A percentile compares a stretch with the other conserved stretches of the same genome.
phyloP scores from a whole-genome alignment of 2,797 vertebrate species.

The Amblyopsis hoosieri region DNA sequence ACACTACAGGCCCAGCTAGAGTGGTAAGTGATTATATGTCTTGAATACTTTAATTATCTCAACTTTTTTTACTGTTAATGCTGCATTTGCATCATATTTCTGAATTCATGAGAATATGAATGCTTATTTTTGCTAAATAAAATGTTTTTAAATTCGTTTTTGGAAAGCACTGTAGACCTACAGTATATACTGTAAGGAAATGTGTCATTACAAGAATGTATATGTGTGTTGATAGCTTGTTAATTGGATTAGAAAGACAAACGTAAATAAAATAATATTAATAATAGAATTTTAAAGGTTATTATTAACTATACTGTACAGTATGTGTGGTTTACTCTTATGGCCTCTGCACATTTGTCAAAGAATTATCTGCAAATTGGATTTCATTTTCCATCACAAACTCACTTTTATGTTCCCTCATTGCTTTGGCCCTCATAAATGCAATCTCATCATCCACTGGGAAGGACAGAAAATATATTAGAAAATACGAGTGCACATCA shows the following conservation, averaged over 20 bases:
- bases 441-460: slow-evolving; percentile 26
- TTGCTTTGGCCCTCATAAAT: slow-evolving; percentile 29
- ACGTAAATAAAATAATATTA: slow-evolving; percentile 1
- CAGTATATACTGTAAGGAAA: not conserved
- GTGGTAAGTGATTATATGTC: no score
- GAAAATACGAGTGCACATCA: slow-evolving; percentile 28
- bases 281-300: not conserved
- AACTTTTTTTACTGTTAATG: no score
- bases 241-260: slow-evolving; percentile 18
- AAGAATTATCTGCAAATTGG: slow-evolving; percentile 30
- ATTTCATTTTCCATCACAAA: slow-evolving; percentile 41
- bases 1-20: no score
- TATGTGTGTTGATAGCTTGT: not conserved
- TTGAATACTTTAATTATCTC: no score
- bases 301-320: not conserved
- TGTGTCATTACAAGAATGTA: not conserved
- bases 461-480: slow-evolving; percentile 13
- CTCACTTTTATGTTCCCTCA: slow-evolving; percentile 44
- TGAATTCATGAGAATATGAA: no score
- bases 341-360: slow-evolving; percentile 20
- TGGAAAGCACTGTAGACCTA: not conserved
- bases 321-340: slow-evolving; percentile 24
- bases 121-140: not conserved
- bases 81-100: no score
- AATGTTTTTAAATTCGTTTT: not conserved